These are phyloP conservation scores for Tipula vernalis DNA, from an alignment of 2,888 invertebrate genomes.

Conservation along the genomic window DNA sequence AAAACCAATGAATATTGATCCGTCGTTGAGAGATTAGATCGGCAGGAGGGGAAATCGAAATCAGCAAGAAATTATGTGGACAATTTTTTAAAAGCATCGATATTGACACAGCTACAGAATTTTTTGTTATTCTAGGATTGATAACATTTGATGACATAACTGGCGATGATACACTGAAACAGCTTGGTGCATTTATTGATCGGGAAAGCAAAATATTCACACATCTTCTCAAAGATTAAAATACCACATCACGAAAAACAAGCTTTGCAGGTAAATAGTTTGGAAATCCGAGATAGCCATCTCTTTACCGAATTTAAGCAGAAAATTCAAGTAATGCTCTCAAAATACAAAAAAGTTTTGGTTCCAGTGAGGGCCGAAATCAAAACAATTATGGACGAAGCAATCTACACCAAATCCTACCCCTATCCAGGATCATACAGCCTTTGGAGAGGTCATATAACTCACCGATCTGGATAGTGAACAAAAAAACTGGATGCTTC, in stretches of 20 bases:
- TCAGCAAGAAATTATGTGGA: not conserved
- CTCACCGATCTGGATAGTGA: too few relatives aligned
- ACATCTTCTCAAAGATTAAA: too few relatives aligned
- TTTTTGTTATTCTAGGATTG: too few relatives aligned
- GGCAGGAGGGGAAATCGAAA: not conserved
- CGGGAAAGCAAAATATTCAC: not conserved
- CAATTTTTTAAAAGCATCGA: not conserved
- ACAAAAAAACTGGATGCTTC: too few relatives aligned
- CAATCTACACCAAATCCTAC: too few relatives aligned
- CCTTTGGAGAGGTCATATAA: too few relatives aligned
- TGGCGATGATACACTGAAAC: not conserved
- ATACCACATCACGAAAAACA: not conserved
- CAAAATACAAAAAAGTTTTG: too few relatives aligned
- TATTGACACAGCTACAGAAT: not conserved
- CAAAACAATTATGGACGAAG: not conserved
- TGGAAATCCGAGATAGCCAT: not conserved
- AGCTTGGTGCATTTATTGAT: not conserved
- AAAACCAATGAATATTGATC: not conserved
- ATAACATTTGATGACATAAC: too few relatives aligned
- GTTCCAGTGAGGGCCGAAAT: too few relatives aligned
- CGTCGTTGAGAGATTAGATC: not conserved
- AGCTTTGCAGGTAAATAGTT: not conserved
- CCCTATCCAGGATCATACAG: too few relatives aligned
- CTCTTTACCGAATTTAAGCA: not conserved
- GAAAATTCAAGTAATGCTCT: not conserved